phyloP scores from a whole-genome alignment of 2,797 vertebrate genomes.

The Avahi laniger region DNA sequence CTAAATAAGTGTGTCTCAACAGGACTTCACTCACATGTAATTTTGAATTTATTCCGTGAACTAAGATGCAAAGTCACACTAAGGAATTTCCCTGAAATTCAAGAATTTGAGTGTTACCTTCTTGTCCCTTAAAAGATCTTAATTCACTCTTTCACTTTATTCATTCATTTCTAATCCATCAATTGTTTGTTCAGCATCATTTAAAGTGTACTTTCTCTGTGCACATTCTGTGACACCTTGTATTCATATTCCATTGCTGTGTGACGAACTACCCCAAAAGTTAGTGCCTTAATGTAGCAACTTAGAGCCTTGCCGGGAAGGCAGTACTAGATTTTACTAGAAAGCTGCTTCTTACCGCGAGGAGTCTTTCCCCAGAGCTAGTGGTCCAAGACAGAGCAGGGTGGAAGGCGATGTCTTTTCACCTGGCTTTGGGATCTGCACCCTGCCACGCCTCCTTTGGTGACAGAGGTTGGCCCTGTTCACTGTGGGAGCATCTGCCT shows the following conservation, averaged over 20 bases:
- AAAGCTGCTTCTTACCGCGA: rapidly evolving
- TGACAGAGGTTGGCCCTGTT: not conserved
- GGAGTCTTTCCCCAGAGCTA: not conserved
- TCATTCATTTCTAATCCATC: not conserved
- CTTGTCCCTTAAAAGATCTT: not conserved
- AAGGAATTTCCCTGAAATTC: not conserved
- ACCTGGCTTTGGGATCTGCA: too few relatives aligned
- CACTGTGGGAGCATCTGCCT: rapidly evolving
- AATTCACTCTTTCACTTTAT: not conserved
- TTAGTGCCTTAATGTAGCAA: not conserved
- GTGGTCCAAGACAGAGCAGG: too few relatives aligned
- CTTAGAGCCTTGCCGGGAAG: not conserved
- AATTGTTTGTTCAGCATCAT: not conserved
- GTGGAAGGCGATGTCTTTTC: not conserved
- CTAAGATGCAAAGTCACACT: not conserved
- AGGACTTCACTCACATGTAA: not conserved
- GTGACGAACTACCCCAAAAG: rapidly evolving
- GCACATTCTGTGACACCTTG: rapidly evolving
- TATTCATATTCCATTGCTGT: rapidly evolving
- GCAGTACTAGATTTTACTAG: too few relatives aligned
- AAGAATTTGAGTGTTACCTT: not conserved
- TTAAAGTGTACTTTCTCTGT: not conserved
- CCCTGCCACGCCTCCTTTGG: not conserved
- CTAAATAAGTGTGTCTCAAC: rapidly evolving
- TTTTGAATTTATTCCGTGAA: not conserved